A percentile compares a stretch with the other conserved stretches of the same genome.
phyloP scores from a whole-genome alignment of 2,113 vertebrate species.

The Nibea coibor region DNA sequence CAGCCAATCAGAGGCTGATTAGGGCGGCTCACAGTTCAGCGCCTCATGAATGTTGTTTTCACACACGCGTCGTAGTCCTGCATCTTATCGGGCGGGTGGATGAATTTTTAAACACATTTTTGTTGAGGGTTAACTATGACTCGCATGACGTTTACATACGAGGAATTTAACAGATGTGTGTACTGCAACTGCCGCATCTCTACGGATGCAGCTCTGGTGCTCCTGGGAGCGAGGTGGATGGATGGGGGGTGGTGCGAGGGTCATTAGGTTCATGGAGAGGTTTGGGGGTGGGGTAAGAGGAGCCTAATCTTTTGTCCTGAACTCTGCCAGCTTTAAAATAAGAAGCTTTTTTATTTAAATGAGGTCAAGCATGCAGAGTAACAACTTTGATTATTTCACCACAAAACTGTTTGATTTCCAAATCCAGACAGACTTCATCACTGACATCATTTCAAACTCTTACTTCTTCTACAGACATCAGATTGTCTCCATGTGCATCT shows the following conservation, averaged over 20 bases:
- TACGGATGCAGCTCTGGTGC: neutral
- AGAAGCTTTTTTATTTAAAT: conserved; percentile 7
- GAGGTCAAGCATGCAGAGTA: neutral
- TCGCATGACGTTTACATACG: too few species aligned
- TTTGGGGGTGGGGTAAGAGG: neutral
- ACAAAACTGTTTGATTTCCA: neutral
- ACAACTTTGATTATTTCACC: neutral
- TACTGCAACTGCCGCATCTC: neutral
- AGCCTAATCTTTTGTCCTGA: conserved; percentile 18
- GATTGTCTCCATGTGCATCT: neutral
- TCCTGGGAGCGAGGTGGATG: neutral
- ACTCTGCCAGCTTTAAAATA: conserved; percentile 4
- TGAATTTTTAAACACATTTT: too few species aligned
- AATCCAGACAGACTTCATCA: too few species aligned
- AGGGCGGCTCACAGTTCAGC: too few species aligned
- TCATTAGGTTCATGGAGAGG: neutral
- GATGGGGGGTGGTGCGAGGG: neutral
- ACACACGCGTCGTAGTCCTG: too few species aligned
- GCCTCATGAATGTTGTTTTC: too few species aligned
- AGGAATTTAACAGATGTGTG: too few species aligned
- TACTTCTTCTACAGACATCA: neutral
- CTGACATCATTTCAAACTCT: too few species aligned
- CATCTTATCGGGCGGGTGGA: too few species aligned
- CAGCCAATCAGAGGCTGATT: too few species aligned
- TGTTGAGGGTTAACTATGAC: too few species aligned